Percentiles rank a stretch among this genome's conserved stretches.
phyloP scores from a whole-genome alignment of 2,113 vertebrate genomes.

The Barnardius zonarius region DNA sequence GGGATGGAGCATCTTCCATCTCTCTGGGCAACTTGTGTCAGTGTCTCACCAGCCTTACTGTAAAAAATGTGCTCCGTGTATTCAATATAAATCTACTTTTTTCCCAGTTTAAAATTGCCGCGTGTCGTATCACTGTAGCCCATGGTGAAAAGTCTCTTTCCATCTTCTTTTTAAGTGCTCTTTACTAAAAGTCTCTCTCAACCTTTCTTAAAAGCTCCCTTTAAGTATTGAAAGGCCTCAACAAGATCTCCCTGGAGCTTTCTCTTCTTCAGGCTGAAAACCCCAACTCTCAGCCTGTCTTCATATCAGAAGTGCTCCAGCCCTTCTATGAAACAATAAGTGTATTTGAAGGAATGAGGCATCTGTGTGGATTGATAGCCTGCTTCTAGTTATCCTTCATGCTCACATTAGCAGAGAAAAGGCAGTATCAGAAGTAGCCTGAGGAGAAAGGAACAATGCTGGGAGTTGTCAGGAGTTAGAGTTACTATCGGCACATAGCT shows the following conservation, averaged over 20 bases:
- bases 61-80: neutral
- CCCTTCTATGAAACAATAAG: neutral
- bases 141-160: neutral
- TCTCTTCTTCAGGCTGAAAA: neutral
- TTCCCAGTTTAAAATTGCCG: neutral
- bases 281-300: neutral
- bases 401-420: constrained; percentile 5
- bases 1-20: neutral
- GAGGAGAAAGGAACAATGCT: constrained; percentile 10
- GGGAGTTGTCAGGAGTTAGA: neutral
- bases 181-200: neutral
- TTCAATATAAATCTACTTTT: neutral
- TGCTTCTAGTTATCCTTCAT: neutral
- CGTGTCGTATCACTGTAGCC: neutral
- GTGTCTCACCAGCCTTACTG: neutral
- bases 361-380: neutral
- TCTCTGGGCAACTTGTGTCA: neutral
- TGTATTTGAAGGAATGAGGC: neutral
- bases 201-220: neutral
- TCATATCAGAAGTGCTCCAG: neutral
- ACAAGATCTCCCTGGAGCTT: neutral
- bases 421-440: neutral
- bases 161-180: neutral
- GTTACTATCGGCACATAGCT: constrained; percentile 4
- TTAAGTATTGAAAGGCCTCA: neutral